Base-by-base conservation (phyloP, 2,797 vertebrate genomes). In the Gadopsis bispinosus region DNA sequence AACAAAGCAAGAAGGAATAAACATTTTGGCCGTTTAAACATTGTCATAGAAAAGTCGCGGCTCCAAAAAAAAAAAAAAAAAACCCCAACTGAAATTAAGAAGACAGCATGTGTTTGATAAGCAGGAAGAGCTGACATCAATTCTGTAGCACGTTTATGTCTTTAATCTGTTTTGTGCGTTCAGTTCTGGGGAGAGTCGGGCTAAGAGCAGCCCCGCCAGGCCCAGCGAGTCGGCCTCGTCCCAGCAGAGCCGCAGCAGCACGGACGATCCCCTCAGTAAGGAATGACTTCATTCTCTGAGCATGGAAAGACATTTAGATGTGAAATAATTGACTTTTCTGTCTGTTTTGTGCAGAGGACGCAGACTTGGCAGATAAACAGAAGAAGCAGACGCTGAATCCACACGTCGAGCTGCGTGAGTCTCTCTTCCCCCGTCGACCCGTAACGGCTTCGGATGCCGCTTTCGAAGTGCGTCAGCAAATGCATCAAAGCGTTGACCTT, bases 331-430 rank as follows among this genome's bases (percentile, higher is more conserved):
- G 4, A 4, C 29, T 2, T 26, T 50, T 17, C 1, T 45, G 2
- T 8, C 17, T 76, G 11, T 63, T 51, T 39, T 65, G 83, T 92
- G 77, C 92, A 99, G 98, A 98, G 92, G 98, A 99, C 0, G 41
- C 85, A 14, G 98, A 99, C 77, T 87, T 92, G 72, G 92, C 94
- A 31, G 98, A 99, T 71, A 96, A 95, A 77, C 97, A 97, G 92
- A 99, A 97, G 93, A 99, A 98, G 67, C 97, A 97, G 73, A 92
- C 94, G 0, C 93, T 95, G 77, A 99, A 99, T 88, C 98, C 98
- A 22, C 98, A 99, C 4, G 95, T 99, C 19, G 98, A 99, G 69
- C 96, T 99, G 14, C 98, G 98, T 99, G 90, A 97, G 98, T 96
- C 56, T 68, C 29, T 41, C 26, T 9, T 11, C 11, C 19, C 22